phyloP scores from a whole-genome alignment of 2,113 vertebrate species.

The Stigmatopora nigra region DNA sequence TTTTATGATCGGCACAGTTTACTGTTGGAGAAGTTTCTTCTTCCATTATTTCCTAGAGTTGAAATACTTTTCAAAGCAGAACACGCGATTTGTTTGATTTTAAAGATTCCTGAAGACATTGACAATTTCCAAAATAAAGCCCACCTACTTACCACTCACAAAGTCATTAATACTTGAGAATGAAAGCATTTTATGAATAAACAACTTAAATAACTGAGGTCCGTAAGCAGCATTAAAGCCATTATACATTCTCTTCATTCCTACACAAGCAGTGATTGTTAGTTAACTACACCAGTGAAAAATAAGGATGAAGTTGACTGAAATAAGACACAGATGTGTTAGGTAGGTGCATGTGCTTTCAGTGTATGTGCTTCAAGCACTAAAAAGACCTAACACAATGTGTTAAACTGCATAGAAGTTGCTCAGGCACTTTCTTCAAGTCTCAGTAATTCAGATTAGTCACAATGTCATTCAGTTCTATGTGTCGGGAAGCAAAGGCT shows the following conservation, averaged over 20 bases:
- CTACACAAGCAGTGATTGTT: slow-evolving; percentile 38
- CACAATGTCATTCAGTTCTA: slow-evolving; percentile 13
- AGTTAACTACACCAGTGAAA: not conserved
- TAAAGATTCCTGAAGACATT: not conserved
- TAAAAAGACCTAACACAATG: slow-evolving; percentile 29
- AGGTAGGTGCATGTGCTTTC: not conserved
- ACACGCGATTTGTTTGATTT: not conserved
- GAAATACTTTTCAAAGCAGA: not conserved
- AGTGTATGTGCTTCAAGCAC: slow-evolving; percentile 30
- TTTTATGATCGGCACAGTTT: not conserved
- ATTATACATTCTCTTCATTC: slow-evolving; percentile 26
- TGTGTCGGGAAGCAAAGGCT: slow-evolving; percentile 1
- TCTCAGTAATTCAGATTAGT: slow-evolving; percentile 25
- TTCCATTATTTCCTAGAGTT: not conserved
- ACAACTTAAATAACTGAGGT: slow-evolving; percentile 2
- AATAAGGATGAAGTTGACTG: not conserved
- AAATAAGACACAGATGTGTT: slow-evolving; percentile 27
- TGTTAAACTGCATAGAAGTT: slow-evolving; percentile 53
- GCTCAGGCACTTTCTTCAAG: slow-evolving; percentile 58
- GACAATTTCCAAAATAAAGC: not conserved
- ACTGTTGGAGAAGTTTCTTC: not conserved
- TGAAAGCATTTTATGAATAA: not conserved
- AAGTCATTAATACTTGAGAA: not conserved
- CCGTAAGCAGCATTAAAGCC: slow-evolving; percentile 11
- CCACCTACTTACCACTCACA: not conserved